These are phyloP conservation scores for Littorina saxatilis DNA, from an alignment of 1,140 invertebrate genomes.

Conservation along the genomic window DNA sequence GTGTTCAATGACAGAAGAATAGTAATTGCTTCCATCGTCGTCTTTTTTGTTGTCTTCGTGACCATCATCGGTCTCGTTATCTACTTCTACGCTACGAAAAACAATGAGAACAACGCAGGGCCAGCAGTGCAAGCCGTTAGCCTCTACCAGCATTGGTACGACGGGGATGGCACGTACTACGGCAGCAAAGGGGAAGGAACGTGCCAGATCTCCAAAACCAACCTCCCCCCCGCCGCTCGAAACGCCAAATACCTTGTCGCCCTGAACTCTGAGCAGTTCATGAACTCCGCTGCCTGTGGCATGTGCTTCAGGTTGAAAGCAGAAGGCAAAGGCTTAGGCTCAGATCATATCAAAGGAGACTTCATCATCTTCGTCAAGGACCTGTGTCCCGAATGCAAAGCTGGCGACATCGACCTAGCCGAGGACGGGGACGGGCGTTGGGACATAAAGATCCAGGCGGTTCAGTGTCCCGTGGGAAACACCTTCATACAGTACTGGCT, in stretches of 20 bases:
- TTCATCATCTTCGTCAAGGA: too few relatives aligned
- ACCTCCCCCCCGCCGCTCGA: neutral
- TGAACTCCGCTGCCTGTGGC: constrained; percentile 21
- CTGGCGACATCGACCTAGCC: constrained; percentile 62
- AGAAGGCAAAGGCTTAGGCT: too few relatives aligned
- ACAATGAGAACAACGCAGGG: too few relatives aligned
- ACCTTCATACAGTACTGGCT: constrained; percentile 61
- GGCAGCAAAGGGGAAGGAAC: constrained; percentile 4
- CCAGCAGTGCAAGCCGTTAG: too few relatives aligned
- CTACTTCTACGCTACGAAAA: too few relatives aligned
- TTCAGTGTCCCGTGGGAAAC: constrained; percentile 64
- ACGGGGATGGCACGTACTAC: constrained; percentile 35
- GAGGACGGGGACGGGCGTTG: constrained; percentile 64
- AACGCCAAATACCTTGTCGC: constrained; percentile 21
- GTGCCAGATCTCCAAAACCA: neutral
- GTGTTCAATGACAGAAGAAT: too few relatives aligned
- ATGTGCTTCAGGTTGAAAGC: constrained; percentile 35
- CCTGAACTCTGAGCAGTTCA: constrained; percentile 24
- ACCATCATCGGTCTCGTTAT: too few relatives aligned
- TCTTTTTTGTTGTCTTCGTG: too few relatives aligned
- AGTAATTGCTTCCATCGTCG: too few relatives aligned
- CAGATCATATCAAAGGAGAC: too few relatives aligned
- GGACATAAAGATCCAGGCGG: constrained; percentile 58
- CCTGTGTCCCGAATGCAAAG: too few relatives aligned
- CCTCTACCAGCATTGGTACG: too few relatives aligned